Base-by-base conservation (phyloP, 2,113 vertebrate genomes). In the Nicator chloris region DNA sequence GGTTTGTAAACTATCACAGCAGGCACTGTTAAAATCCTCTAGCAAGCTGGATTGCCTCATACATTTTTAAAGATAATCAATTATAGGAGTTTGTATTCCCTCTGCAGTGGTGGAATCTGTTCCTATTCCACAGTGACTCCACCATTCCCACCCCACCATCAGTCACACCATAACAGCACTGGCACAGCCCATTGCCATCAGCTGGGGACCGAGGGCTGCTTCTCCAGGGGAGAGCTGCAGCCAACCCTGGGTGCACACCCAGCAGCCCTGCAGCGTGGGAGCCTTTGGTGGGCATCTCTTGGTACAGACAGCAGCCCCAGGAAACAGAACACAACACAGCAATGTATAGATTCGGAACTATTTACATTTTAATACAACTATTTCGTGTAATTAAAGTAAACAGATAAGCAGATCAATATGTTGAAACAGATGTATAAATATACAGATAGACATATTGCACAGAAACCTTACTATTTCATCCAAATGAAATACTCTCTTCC, bases 401-500 rank as follows among this genome's bases (percentile, higher is more conserved):
- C 89, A 97, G 96, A 98, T 98, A 98, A 98, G 97, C 97, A 98
- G 93, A 98, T 98, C 97, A 97, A 95, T 98, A 95, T 98, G 97
- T 96, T 98, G 96, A 97, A 97, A 97, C 97, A 98, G 96, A 97
- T 98, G 97, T 97, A 97, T 96, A 97, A 97, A 97, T 97, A 89
- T 88, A 97, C 93, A 96, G 97, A 96, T 92, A 97, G 97, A 94
- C 95, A 97, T 97, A 97, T 97, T 97, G 96, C 97, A 95, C 12
- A 4, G 93, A 97, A 98, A 96, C 95, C 92, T 95, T 97, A 96
- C 96, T 98, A 98, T 97, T 97, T 96, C 94, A 97, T 98, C 95
- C 96, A 98, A 98, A 98, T 98, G 98, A 98, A 98, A 97, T 95
- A 87, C 95, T 95, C 93, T 93, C 96, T 98, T 97, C 98, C 97